Base-by-base conservation (phyloP, 2,113 vertebrate genomes). In the Strix aluco region DNA sequence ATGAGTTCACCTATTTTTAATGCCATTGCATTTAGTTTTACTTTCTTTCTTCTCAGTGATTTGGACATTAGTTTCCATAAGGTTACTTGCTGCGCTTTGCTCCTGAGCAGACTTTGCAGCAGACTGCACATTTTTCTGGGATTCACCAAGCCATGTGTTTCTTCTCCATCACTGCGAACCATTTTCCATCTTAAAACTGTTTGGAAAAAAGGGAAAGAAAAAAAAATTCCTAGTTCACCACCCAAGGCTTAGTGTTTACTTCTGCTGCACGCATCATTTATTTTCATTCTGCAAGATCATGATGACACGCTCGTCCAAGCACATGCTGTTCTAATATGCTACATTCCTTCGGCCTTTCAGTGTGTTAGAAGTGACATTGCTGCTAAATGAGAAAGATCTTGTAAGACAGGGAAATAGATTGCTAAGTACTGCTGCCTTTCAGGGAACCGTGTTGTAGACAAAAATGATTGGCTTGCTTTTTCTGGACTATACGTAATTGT, bases 201-300 rank as follows among this genome's bases (percentile, higher is more conserved):
- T 92, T 63, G 85, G 85, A 71, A 92, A 88, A 92, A 66, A 54
- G 8, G 58, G 17, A 38, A 73, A 80, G 44, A 27, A 85, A 89
- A 91, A 88, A 94, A 89, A 85, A 46, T 13, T 95, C 79, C 86
- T 73, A 95, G 59, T 87, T 94, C 86, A 83, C 94, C 96, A 95
- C 92, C 92, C 94, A 95, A 90, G 74, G 94, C 63, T 96, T 90
- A 96, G 71, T 96, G 96, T 96, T 96, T 97, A 96, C 91, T 97
- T 93, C 91, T 96, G 85, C 92, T 88, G 93, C 91, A 96, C 21
- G 79, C 96, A 96, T 96, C 95, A 95, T 97, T 97, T 97, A 92
- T 97, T 97, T 97, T 97, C 92, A 91, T 97, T 97, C 95, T 96
- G 91, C 93, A 94, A 81, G 94, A 95, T 92, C 95, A 97, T 86